Evolutionary conservation across 2,113 vertebrate genomes (phyloP).

Genomic region (Grantiella picta): DNA sequence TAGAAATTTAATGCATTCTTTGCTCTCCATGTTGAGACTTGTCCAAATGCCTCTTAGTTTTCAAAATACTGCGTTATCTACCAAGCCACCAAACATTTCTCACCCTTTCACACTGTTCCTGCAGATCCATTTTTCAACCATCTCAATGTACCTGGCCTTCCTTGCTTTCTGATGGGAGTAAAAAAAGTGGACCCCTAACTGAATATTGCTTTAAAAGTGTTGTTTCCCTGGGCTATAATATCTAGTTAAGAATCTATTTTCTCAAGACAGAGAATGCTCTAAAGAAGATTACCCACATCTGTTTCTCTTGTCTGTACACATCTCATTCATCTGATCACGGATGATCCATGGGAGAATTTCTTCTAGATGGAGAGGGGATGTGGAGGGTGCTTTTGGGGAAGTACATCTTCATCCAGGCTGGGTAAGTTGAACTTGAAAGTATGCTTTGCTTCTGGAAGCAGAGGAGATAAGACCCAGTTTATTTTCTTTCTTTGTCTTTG

Average conservation of each 20-base stretch:
- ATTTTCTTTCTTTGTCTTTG: neutral
- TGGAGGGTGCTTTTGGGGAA: accelerated
- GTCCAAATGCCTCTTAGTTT: neutral
- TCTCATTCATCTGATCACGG: neutral
- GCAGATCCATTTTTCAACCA: neutral
- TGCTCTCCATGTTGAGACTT: neutral
- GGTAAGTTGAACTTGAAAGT: neutral
- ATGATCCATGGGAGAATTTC: neutral
- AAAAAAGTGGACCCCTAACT: neutral
- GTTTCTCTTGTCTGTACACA: neutral
- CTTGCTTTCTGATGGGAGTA: neutral
- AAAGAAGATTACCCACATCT: neutral
- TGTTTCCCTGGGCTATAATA: neutral
- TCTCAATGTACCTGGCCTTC: neutral
- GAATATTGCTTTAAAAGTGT: neutral
- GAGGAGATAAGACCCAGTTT: neutral
- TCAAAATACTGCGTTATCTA: neutral
- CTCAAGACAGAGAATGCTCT: neutral
- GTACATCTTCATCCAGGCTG: neutral
- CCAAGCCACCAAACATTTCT: neutral
- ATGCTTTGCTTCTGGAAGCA: neutral
- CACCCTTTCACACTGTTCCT: neutral
- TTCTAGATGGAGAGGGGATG: neutral
- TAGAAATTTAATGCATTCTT: neutral
- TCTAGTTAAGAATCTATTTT: neutral